Base-by-base conservation (phyloP, 2,113 vertebrate genomes). In the Phrynosoma blainvillii region DNA sequence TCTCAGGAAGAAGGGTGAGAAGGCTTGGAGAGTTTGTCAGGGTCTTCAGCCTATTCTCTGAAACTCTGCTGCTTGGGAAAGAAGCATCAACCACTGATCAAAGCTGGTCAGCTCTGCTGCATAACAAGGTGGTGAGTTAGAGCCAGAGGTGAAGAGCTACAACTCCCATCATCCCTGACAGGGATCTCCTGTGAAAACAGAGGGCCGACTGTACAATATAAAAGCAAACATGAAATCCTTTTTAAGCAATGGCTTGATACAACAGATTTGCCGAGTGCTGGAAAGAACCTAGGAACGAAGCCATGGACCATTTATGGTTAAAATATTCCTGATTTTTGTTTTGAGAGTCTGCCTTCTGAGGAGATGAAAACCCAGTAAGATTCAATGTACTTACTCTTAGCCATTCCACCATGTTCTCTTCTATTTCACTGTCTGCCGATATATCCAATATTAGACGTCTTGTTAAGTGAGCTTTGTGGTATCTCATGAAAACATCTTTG, bases 401-500 rank as follows among this genome's bases (percentile, higher is more conserved):
- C 99, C 99, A 99, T 92, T 99, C 99, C 89, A 99, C 99, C 99
- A 99, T 99, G 95, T 99, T 99, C 96, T 99, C 99, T 95, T 99
- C 99, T 68, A 99, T 99, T 96, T 99, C 99, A 86, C 99, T 99
- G 93, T 99, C 99, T 1, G 99, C 99, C 18, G 99, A 99, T 94
- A 99, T 99, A 97, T 99, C 99, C 91, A 99, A 93, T 96, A 99
- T 99, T 93, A 99, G 97, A 62, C 99, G 98, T 21, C 98, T 97
- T 27, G 99, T 99, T 93, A 99, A 96, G 90, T 99, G 99, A 91
- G 99, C 99, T 97, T 99, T 99, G 96, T 99, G 99, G 82, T 99
- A 99, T 47, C 99, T 97, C 99, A 99, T 99, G 95, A 99, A 99
- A 90, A 99, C 99, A 32, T 99, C 99, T 97, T 99, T 99, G 96